Evolutionary conservation across 2,113 vertebrate species (phyloP), one percentile per base, ranked within the genome.

Genomic region (Tyto alba): DNA sequence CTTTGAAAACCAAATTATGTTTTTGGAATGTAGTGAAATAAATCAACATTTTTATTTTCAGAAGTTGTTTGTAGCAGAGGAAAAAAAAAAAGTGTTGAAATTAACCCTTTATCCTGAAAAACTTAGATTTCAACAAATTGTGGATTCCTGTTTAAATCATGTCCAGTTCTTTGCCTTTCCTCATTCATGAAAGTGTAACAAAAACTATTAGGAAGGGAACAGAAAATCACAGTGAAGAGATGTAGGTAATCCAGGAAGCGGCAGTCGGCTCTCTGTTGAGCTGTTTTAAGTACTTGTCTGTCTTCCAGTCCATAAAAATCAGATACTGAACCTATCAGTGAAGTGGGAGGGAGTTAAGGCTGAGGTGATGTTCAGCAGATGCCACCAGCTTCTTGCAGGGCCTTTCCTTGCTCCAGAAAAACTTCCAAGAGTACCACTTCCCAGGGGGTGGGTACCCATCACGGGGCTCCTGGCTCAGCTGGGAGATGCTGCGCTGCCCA

Each of bases 401-500:
- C 13, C 11, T 32, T 14, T 29, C 4, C 4, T 5, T 2, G 7
- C 21, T 18, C 45, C 30, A 9, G 29, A 15, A 60, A 13, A 30
- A 0, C 56, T 13, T 17, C 17, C 16, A 18, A 2, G 71, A 29
- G 20, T 48, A n/a, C 29, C 34, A 0, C 43, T 57, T 27, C 27
- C 56, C 21, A 1, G 30, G 3, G 19, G 5, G 8, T 2, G 1
- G 9, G n/a, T 4, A 7, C 20, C 53, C 23, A 4, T 8, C 23
- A 3, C 2, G 1, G 13, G 47, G 16, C 38, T 57, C 6, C 30
- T 29, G 60, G n/a, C 43, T 75, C 29, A 6, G n/a, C 47, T 2
- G 20, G 0, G 13, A 15, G 30, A 13, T 20, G 1, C 18, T 2
- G 7, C 8, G 26, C 26, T 12, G n/a, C 2, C 0, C n/a, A 16